Evolutionary conservation across 2,113 vertebrate species (phyloP).

Genomic region (Limanda limanda): DNA sequence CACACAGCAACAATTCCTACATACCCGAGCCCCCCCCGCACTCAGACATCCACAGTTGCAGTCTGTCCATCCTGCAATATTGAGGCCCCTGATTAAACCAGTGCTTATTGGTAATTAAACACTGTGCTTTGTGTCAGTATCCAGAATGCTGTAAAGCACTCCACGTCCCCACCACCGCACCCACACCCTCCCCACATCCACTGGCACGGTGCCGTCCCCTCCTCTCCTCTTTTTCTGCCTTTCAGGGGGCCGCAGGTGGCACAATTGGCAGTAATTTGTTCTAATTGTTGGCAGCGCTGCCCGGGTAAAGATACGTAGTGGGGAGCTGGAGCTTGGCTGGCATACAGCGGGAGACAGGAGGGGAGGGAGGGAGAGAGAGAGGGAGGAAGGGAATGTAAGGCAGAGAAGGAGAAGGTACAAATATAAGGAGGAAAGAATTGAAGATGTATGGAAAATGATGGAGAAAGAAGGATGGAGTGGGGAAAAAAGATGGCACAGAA

Average conservation of each 20-base stretch:
- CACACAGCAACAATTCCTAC: slow-evolving; percentile 13
- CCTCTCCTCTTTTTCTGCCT: slow-evolving; percentile 61
- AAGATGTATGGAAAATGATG: slow-evolving; percentile 1
- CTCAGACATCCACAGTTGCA: slow-evolving; percentile 60
- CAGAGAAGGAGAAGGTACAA: neutral
- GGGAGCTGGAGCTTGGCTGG: slow-evolving; percentile 66
- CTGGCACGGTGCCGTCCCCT: slow-evolving; percentile 58
- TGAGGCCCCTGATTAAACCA: slow-evolving; percentile 68
- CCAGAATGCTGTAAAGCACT: slow-evolving; percentile 69
- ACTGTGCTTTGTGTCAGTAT: slow-evolving; percentile 72
- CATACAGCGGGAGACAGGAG: slow-evolving; percentile 37
- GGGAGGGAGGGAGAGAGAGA: slow-evolving; percentile 8
- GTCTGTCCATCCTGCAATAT: slow-evolving; percentile 56
- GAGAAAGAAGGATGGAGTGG: neutral
- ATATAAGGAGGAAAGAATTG: neutral
- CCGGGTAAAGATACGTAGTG: slow-evolving; percentile 70
- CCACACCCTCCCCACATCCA: slow-evolving; percentile 53
- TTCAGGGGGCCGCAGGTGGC: slow-evolving; percentile 79
- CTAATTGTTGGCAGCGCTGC: slow-evolving; percentile 77
- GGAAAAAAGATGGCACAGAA: neutral
- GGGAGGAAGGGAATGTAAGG: neutral
- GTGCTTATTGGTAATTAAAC: slow-evolving; percentile 80
- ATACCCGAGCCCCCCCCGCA: slow-evolving; percentile 44
- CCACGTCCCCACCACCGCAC: slow-evolving; percentile 37
- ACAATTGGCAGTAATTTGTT: slow-evolving; percentile 80